Evolutionary conservation across 2,113 vertebrate genomes (phyloP).

Genomic region (Gallinago paraguaiae): DNA sequence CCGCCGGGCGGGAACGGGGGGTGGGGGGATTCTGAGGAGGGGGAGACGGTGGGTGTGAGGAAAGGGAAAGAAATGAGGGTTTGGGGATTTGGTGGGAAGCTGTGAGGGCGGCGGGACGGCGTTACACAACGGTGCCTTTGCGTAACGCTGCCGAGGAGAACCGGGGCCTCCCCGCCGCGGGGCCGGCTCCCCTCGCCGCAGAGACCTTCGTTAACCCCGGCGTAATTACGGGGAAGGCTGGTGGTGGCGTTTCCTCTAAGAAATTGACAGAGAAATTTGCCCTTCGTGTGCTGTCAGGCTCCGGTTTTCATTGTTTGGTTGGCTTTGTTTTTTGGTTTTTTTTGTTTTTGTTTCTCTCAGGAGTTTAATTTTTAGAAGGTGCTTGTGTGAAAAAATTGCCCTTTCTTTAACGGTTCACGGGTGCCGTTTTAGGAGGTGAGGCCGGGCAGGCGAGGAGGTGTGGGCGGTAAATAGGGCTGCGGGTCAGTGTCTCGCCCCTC

Average conservation of each 20-base stretch:
- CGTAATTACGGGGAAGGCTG: no score
- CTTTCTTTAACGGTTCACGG: background rate
- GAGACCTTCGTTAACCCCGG: no score
- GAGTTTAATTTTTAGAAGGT: fast-evolving
- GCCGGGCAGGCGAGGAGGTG: background rate
- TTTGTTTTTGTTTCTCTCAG: no score
- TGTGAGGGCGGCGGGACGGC: background rate
- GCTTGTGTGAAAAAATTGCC: background rate
- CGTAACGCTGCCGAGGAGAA: background rate
- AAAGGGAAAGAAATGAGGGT: background rate
- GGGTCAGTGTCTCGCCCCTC: fast-evolving
- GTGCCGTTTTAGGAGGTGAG: fast-evolving
- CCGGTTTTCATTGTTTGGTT: no score
- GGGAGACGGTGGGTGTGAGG: background rate
- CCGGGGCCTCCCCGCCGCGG: background rate
- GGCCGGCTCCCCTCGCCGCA: background rate
- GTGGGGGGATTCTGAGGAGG: no score
- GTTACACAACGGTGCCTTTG: background rate
- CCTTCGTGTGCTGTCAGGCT: no score
- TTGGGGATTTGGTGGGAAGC: background rate
- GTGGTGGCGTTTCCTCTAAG: no score
- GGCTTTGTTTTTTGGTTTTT: background rate
- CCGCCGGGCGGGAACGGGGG: background rate
- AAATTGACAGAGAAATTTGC: no score
- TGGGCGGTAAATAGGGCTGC: fast-evolving